Evolutionary conservation across 2,888 invertebrate species (phyloP), one percentile per base, ranked within the genome.

Genomic region (Proisotoma minuta): DNA sequence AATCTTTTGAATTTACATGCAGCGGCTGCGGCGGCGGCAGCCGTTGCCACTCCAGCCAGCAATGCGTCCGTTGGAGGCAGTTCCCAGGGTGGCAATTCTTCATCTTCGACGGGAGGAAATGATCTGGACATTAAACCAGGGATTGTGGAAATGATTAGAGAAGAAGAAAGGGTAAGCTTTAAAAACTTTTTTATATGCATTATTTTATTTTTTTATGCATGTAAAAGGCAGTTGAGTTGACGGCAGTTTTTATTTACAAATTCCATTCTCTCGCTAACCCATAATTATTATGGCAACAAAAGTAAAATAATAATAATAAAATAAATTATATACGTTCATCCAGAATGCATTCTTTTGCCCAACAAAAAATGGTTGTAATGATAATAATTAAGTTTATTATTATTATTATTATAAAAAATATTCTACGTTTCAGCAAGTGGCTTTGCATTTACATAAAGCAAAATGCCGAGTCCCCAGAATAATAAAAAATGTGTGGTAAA

Each of bases 101-200:
- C 59, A 43, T 60, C 65, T 43, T 70, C 70, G 28, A 66, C 69
- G n/a, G 64, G 66, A 72, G 75, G 76, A 56, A 91, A 92, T 76
- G 92, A 92, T 79, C 83, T 91, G 79, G 92, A 92, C 82, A 91
- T 93, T 81, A 89, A 91, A 76, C 93, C 93, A 57, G 93, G 91
- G 80, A 93, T 92, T 82, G 91, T 91, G 69, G 93, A 93, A 83
- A 92, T 93, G 91, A 93, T 93, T 78, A 88, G 92, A 78, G 93
- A 93, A 84, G 93, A 93, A 82, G 92, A 92, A 83, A 83, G 92
- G 89, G 92, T 92, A 79, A 91, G 91, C n/a, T 60, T 57, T 26
- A n/a, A 27, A 23, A 23, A 18, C 18, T 23, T 56, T 57, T n/a
- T 18, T 57, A 20, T n/a, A n/a, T n/a, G n/a, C n/a, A n/a, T n/a